phyloP scores from a whole-genome alignment of 2,888 invertebrate species.

The Ganaspis brasiliensis region DNA sequence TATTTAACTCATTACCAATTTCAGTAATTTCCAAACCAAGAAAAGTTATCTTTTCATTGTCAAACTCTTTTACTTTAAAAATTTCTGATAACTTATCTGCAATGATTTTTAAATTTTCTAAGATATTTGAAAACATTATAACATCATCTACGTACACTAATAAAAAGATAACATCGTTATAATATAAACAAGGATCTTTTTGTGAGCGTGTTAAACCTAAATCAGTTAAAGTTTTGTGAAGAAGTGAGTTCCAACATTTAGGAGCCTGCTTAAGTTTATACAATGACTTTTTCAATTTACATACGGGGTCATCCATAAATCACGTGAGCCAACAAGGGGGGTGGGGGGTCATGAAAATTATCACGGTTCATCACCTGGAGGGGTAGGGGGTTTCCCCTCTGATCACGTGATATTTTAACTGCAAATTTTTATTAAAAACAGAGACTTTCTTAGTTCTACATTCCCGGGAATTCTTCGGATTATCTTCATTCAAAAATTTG shows the following conservation, averaged over 20 bases:
- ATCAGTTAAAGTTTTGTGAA: not conserved
- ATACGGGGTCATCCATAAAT: no score
- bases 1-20: slow-evolving; percentile 47
- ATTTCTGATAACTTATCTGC: not conserved
- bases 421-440: no score
- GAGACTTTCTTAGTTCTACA: no score
- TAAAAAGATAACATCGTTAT: slow-evolving; percentile 52
- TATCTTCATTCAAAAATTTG: no score
- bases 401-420: no score
- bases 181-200: slow-evolving; percentile 55
- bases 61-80: not conserved
- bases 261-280: slow-evolving; percentile 8
- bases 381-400: no score
- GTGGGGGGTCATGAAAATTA: no score
- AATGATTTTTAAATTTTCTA: slow-evolving; percentile 46
- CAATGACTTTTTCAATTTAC: not conserved
- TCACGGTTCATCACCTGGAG: no score
- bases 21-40: not conserved
- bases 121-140: slow-evolving; percentile 53
- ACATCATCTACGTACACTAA: slow-evolving; percentile 61
- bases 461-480: no score
- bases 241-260: slow-evolving; percentile 16
- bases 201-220: not conserved
- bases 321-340: no score
- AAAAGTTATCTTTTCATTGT: not conserved